Conservation (phyloP, 2,888 invertebrate genomes). For the Ophion costatus region DNA sequence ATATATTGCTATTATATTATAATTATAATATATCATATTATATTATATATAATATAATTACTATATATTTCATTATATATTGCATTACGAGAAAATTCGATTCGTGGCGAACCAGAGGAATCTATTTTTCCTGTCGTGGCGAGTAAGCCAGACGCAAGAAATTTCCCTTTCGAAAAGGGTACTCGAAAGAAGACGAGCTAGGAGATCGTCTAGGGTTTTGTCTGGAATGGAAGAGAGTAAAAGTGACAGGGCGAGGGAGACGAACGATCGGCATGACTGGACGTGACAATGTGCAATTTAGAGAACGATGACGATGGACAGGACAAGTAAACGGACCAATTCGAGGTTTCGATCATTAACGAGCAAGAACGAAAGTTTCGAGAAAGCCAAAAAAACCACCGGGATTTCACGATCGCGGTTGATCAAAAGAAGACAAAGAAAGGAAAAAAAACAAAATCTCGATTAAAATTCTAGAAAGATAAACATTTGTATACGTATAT, state of each 20-base stretch:
- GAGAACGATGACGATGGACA: constrained; percentile 51
- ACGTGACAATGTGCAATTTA: constrained; percentile 63
- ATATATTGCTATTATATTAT: too few relatives aligned
- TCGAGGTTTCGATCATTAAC: constrained; percentile 37
- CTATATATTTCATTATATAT: too few relatives aligned
- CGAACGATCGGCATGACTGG: constrained; percentile 38
- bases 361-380: constrained; percentile 30
- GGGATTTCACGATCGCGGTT: constrained; percentile 54
- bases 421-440: constrained; percentile 1
- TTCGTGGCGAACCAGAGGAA: background rate
- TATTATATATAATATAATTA: too few relatives aligned
- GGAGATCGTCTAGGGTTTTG: background rate
- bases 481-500: constrained; percentile 67
- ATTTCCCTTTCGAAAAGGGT: background rate
- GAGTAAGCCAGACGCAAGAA: background rate
- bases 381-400: constrained; percentile 39
- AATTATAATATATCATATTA: too few relatives aligned
- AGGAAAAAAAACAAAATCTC: constrained; percentile 22
- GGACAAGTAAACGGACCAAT: constrained; percentile 50
- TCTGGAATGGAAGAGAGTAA: background rate
- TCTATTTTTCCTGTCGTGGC: constrained; percentile 11
- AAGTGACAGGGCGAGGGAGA: background rate
- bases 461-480: constrained; percentile 58
- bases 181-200: too few relatives aligned
- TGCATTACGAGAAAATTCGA: background rate